These are phyloP conservation scores for Cyphotilapia sp. DNA, from an alignment of 2,113 vertebrate species.

Conservation along the genomic window DNA sequence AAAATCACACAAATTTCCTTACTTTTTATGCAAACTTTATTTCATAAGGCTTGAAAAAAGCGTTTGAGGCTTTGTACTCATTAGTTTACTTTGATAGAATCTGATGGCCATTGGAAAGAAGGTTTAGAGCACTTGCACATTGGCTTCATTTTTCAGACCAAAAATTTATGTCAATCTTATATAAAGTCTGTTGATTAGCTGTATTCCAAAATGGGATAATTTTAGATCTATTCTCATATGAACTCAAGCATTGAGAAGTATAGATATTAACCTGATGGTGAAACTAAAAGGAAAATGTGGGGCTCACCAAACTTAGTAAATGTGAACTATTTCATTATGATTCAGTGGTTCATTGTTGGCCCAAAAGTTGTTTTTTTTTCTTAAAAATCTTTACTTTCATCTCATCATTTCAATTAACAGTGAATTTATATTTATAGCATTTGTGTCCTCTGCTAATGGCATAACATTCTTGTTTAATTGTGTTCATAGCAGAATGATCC, in stretches of 20 bases:
- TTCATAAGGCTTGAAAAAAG: background rate
- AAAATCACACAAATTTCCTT: background rate
- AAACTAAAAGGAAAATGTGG: background rate
- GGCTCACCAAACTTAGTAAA: background rate
- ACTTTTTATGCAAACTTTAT: background rate
- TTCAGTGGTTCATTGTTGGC: background rate
- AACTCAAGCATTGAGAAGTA: background rate
- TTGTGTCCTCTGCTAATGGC: background rate
- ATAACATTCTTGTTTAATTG: conserved; percentile 20
- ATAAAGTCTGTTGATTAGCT: background rate
- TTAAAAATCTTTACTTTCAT: background rate
- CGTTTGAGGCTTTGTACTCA: background rate
- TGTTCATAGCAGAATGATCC: background rate
- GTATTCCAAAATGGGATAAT: background rate
- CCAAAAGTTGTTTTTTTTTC: background rate
- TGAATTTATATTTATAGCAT: background rate
- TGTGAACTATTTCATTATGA: background rate
- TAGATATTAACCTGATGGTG: background rate
- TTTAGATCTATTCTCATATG: background rate
- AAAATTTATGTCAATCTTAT: background rate
- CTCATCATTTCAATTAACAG: background rate
- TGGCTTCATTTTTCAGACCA: background rate
- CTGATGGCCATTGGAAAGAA: background rate
- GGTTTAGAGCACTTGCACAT: background rate
- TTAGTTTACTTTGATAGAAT: background rate